Base-by-base conservation (phyloP, 2,113 vertebrate genomes). In the Carassius carassius region DNA sequence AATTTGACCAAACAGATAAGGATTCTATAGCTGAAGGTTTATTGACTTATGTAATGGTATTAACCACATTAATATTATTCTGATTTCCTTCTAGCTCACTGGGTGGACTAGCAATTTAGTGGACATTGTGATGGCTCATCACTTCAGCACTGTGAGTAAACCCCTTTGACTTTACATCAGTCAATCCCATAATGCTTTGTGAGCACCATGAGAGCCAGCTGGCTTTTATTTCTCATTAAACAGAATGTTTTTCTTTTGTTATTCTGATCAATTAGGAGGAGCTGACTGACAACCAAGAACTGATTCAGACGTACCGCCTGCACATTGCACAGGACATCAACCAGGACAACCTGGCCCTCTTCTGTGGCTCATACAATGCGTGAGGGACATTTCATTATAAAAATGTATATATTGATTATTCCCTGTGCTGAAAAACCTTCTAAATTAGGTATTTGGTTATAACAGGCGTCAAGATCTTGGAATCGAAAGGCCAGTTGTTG, bases 321-420 rank as follows among this genome's bases (percentile, higher is more conserved):
- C 98, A 99, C 87, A 98, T 99, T 0, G 95, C 97, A 0, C 97
- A 99, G 88, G 98, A 99, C 90, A 99, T 99, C 91, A 99, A 99
- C 93, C 98, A 98, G 88, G 96, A 99, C 82, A 99, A 99, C 90
- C 94, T 99, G 84, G 95, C 96, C 69, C 96, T 98, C 23, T 99
- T 99, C 89, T 95, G 97, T 87, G 94, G 94, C 81, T 96, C 98
- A 75, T 99, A 99, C 90, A 97, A 97, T 90, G 94, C 97, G 98
- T 99, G 95, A 76, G 37, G 5, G n/a, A 51, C 35, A 12, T n/a
- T 63, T 19, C 11, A 32, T 44, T 37, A 84, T 69, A 78, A 5
- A 78, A 6, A 44, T 77, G 0, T n/a, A 16, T 81, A 6, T 12
- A 54, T 54, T 69, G 35, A 32, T 49, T 23, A 65, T 80, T 5